phyloP scores from a whole-genome alignment of 2,797 vertebrate species.

The Phylloscopus collybita region DNA sequence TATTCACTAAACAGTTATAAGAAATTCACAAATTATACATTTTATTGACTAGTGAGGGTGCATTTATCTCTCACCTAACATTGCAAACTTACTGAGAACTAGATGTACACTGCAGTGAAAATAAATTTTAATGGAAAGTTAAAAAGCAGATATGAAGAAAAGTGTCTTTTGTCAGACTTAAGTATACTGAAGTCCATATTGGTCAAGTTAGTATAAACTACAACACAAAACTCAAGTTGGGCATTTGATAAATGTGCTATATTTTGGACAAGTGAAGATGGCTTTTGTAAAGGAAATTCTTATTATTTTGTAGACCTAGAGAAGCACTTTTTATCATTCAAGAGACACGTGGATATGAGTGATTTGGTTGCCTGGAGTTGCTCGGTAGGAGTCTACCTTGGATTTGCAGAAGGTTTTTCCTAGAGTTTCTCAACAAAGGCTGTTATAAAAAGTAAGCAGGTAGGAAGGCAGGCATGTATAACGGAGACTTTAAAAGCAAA shows the following conservation, averaged over 20 bases:
- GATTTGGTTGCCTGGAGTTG: background rate
- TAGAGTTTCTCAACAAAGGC: background rate
- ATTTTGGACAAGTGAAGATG: background rate
- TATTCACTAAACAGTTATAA: background rate
- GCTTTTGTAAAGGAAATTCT: background rate
- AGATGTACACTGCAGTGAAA: background rate
- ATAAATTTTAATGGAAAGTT: background rate
- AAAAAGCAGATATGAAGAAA: background rate
- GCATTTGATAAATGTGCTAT: background rate
- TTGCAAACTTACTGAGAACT: background rate
- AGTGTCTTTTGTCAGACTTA: background rate
- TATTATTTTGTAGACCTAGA: background rate
- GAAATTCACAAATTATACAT: background rate
- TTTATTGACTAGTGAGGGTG: background rate
- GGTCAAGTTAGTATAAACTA: background rate
- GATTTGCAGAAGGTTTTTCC: background rate
- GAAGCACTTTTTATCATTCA: background rate
- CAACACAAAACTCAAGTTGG: background rate
- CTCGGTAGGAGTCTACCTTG: background rate
- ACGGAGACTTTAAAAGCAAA: background rate
- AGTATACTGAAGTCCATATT: background rate
- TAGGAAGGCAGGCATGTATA: background rate
- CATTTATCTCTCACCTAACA: background rate
- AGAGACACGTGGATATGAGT: background rate
- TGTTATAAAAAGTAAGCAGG: background rate